phyloP scores from a whole-genome alignment of 2,113 vertebrate genomes.

The Euleptes europaea region DNA sequence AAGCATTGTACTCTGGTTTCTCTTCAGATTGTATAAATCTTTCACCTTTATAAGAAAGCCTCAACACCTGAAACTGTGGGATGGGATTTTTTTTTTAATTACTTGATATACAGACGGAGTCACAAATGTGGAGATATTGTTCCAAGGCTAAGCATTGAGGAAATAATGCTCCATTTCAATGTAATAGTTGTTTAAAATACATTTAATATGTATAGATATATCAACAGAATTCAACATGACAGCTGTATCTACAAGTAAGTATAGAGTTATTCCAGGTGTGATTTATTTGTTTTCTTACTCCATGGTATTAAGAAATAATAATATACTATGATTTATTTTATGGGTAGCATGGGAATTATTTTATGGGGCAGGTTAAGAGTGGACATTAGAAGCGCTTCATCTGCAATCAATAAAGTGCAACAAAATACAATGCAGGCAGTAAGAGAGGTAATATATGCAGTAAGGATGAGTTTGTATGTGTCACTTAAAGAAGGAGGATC shows the following conservation, averaged over 20 bases:
- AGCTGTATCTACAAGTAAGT: slow-evolving; percentile 19
- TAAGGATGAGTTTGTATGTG: no score
- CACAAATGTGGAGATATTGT: neutral
- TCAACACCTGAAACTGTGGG: neutral
- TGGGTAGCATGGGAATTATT: neutral
- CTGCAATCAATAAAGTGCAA: no score
- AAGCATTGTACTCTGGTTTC: neutral
- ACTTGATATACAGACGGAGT: slow-evolving; percentile 18
- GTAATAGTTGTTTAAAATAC: slow-evolving; percentile 34
- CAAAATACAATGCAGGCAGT: no score
- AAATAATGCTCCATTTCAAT: slow-evolving; percentile 38
- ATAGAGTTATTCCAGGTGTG: neutral
- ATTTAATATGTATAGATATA: slow-evolving; percentile 35
- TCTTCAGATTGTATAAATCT: no score
- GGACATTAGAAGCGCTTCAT: neutral
- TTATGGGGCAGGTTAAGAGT: neutral
- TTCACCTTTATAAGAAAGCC: no score
- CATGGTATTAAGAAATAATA: neutral
- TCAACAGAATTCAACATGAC: slow-evolving; percentile 31
- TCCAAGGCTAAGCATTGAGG: slow-evolving; percentile 30
- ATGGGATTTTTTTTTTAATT: neutral
- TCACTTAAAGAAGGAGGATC: no score
- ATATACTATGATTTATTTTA: neutral
- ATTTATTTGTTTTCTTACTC: neutral
- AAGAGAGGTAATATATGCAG: no score